These are phyloP conservation scores for Macrocentrus cingulum DNA, from an alignment of 1,140 invertebrate genomes.

Conservation along the genomic window DNA sequence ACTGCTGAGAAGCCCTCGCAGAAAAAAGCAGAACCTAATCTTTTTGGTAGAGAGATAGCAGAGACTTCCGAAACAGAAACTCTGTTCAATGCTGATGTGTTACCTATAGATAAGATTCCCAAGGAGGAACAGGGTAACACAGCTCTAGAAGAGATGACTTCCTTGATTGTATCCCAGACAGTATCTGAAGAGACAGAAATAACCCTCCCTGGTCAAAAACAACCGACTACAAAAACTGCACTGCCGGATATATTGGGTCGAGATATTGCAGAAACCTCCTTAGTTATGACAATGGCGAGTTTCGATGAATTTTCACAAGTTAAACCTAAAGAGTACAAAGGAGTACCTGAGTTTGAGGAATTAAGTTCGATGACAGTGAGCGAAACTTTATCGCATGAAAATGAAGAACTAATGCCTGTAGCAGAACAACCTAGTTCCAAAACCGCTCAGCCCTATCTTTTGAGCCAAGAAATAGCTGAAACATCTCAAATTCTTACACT, in stretches of 20 bases:
- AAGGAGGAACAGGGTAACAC: slow-evolving; percentile 28
- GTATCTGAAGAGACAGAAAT: slow-evolving; percentile 33
- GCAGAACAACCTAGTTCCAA: slow-evolving; percentile 35
- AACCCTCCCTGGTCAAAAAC: slow-evolving; percentile 25
- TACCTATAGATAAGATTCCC: slow-evolving; percentile 24
- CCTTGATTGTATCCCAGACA: slow-evolving; percentile 30
- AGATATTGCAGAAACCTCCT: slow-evolving; percentile 38
- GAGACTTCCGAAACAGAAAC: slow-evolving; percentile 38
- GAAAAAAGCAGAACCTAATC: slow-evolving; percentile 28
- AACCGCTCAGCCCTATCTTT: slow-evolving; percentile 38
- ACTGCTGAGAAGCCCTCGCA: slow-evolving; percentile 28
- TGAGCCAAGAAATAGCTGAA: slow-evolving; percentile 40
- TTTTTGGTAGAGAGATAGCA: slow-evolving; percentile 35
- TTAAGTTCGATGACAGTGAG: slow-evolving; percentile 42
- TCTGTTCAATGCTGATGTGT: slow-evolving; percentile 26
- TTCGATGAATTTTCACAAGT: slow-evolving; percentile 29
- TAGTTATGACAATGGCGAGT: slow-evolving; percentile 35
- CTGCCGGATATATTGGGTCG: slow-evolving; percentile 32
- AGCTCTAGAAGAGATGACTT: slow-evolving; percentile 25
- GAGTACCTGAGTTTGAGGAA: slow-evolving; percentile 37
- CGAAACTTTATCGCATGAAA: slow-evolving; percentile 44
- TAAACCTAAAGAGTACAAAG: slow-evolving; percentile 27
- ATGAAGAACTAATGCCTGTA: slow-evolving; percentile 36
- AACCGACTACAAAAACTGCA: slow-evolving; percentile 29
- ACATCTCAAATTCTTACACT: slow-evolving; percentile 41